phyloP scores from a whole-genome alignment of 1,140 invertebrate genomes.

The Brachionus paranguensis region DNA sequence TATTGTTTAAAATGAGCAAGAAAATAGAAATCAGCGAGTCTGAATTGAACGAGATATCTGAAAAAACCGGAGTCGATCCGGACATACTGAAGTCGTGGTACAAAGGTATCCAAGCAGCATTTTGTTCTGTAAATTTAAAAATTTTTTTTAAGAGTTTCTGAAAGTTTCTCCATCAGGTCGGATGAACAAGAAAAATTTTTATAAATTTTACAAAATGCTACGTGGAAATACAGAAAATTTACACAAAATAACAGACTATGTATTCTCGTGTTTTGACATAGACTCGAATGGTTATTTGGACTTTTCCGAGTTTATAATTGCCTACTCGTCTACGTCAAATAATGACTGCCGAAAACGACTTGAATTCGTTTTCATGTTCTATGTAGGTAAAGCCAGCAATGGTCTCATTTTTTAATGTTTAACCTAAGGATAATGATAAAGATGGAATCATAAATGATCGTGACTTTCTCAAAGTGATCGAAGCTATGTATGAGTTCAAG shows the following conservation, averaged over 20 bases:
- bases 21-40: neutral
- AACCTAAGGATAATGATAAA: constrained; percentile 31
- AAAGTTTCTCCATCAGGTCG: constrained; percentile 21
- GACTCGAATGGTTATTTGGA: constrained; percentile 39
- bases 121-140: neutral
- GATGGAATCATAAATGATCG: constrained; percentile 37
- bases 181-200: constrained; percentile 39
- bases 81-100: constrained; percentile 34
- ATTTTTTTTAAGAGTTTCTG: neutral
- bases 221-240: constrained; percentile 14
- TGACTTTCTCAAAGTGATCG: constrained; percentile 34
- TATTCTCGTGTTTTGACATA: constrained; percentile 26
- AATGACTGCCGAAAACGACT: constrained; percentile 16
- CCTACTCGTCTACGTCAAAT: constrained; percentile 18
- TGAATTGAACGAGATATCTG: neutral
- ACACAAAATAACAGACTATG: constrained; percentile 34
- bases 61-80: constrained; percentile 2
- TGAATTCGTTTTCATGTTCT: constrained; percentile 39
- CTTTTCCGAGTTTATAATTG: constrained; percentile 36
- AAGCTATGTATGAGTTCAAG: constrained; percentile 36
- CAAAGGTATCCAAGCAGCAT: neutral
- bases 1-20: constrained; percentile 24
- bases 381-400: neutral
- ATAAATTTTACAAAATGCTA: constrained; percentile 37
- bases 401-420: neutral